Evolutionary conservation across 2,888 invertebrate species (phyloP).

Genomic region (Drosophila mercatorum): DNA sequence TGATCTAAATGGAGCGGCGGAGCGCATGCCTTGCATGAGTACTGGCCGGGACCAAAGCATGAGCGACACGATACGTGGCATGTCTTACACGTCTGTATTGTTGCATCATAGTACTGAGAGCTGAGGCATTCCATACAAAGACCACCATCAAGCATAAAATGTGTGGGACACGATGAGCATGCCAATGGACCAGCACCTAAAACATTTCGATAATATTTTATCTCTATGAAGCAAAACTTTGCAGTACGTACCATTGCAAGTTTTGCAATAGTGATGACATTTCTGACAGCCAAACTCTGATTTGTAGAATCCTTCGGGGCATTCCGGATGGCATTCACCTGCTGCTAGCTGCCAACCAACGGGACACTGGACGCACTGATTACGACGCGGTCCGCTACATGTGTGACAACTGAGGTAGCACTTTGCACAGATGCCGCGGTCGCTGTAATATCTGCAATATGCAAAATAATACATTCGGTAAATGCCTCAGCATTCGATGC

Average conservation of each 20-base stretch:
- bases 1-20: conserved; percentile 89
- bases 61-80: conserved; percentile 89
- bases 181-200: conserved; percentile 89
- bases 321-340: conserved; percentile 93
- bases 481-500: background rate
- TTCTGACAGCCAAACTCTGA: conserved; percentile 92
- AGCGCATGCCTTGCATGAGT: conserved; percentile 89
- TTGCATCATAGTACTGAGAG: conserved; percentile 90
- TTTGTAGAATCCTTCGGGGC: conserved; percentile 94
- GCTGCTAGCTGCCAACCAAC: conserved; percentile 92
- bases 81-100: conserved; percentile 88
- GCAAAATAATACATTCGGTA: background rate
- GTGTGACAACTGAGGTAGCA: conserved; percentile 94
- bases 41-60: conserved; percentile 89
- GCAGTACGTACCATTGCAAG: conserved; percentile 89
- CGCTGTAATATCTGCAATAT: conserved; percentile 91
- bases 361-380: conserved; percentile 94
- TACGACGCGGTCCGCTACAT: conserved; percentile 92
- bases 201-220: background rate
- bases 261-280: conserved; percentile 95
- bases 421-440: conserved; percentile 92
- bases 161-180: conserved; percentile 90
- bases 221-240: background rate
- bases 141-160: conserved; percentile 90
- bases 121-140: conserved; percentile 91